Evolutionary conservation across 2,113 vertebrate genomes (phyloP).

Genomic region (Cisticola juncidis): DNA sequence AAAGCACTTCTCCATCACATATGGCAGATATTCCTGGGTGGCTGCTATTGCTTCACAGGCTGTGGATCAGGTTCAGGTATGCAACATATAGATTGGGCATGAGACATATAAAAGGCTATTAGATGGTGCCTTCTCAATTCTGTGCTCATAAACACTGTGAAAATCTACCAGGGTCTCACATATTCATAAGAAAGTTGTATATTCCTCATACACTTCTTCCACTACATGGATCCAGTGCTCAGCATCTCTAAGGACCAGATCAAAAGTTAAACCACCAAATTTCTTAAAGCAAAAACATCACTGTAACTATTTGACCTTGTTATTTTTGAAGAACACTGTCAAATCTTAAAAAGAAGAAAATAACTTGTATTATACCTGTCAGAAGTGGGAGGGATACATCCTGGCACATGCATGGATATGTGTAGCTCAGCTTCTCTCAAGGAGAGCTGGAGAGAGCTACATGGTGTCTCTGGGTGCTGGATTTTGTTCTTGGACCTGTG

Average conservation of each 20-base stretch:
- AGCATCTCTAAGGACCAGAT: background rate
- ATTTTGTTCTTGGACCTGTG: constrained; percentile 24
- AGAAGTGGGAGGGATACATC: background rate
- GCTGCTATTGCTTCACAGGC: background rate
- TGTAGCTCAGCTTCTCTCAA: constrained; percentile 17
- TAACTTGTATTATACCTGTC: constrained; percentile 13
- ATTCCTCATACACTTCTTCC: background rate
- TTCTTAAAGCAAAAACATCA: background rate
- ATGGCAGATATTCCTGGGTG: background rate
- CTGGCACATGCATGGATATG: background rate
- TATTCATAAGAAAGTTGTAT: background rate
- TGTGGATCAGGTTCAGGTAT: background rate
- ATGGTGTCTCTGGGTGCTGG: constrained; percentile 11
- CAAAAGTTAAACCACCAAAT: background rate
- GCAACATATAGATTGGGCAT: too few species aligned
- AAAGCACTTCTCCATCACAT: background rate
- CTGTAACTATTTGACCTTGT: background rate
- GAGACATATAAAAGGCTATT: background rate
- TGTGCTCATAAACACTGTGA: background rate
- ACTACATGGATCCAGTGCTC: background rate
- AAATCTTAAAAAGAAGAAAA: constrained; percentile 12
- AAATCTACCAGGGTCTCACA: background rate
- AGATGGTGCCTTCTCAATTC: background rate
- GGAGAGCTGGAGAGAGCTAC: constrained; percentile 15
- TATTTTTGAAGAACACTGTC: background rate